Conservation (phyloP, 2,797 vertebrate genomes). For the Siniperca scherzeri region DNA sequence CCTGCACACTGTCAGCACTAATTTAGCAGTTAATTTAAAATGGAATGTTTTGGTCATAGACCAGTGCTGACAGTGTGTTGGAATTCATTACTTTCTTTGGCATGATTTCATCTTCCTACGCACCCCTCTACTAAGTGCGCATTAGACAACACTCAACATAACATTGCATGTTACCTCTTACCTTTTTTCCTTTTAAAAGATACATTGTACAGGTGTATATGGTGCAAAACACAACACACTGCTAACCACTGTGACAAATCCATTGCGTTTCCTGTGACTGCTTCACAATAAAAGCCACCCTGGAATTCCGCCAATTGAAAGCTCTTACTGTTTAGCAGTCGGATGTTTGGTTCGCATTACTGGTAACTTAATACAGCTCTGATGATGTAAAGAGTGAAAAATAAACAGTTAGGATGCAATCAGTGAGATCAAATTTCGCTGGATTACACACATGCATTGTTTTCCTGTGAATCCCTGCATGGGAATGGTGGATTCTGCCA, state of each 20-base stretch:
- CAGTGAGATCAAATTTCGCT: neutral
- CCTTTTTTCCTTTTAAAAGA: neutral
- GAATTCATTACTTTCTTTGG: neutral
- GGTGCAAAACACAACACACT: neutral
- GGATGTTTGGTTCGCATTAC: neutral
- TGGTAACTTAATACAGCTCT: neutral
- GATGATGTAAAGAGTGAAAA: neutral
- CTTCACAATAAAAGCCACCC: neutral
- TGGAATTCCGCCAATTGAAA: neutral
- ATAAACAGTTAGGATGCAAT: neutral
- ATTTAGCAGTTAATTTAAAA: neutral
- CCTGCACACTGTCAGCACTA: neutral
- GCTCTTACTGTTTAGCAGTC: neutral
- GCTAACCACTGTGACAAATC: neutral
- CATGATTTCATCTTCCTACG: neutral
- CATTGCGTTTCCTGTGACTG: neutral
- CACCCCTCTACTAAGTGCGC: neutral
- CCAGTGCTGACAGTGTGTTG: neutral
- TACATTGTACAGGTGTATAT: neutral
- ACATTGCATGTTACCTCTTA: neutral
- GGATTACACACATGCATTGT: neutral
- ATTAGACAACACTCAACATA: neutral
- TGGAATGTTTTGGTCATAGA: neutral
- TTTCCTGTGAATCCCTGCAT: neutral
- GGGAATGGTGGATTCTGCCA: neutral